Conservation (phyloP, 2,888 invertebrate species). For the Parnassius orleans region DNA sequence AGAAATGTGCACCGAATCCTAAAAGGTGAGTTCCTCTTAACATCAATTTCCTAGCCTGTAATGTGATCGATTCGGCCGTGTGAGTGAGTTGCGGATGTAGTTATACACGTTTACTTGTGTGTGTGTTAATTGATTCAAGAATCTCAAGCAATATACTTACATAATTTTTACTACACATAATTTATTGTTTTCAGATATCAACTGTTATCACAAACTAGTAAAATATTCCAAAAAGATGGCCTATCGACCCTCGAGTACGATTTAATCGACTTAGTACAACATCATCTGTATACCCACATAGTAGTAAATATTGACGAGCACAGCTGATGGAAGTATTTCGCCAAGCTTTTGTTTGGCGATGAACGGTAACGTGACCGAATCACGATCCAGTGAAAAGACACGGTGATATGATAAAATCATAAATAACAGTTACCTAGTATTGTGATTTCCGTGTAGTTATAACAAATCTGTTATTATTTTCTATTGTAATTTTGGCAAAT, state of each 20-base stretch:
- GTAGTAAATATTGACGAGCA: slow-evolving; percentile 87
- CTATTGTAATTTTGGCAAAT: too few species aligned
- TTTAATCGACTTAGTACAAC: slow-evolving; percentile 83
- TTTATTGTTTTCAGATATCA: slow-evolving; percentile 85
- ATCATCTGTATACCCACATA: slow-evolving; percentile 91
- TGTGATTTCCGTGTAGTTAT: slow-evolving; percentile 12
- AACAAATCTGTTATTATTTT: background rate
- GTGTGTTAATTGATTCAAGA: too few species aligned
- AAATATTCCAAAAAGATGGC: slow-evolving; percentile 92
- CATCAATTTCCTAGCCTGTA: too few species aligned
- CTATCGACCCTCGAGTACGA: slow-evolving; percentile 91
- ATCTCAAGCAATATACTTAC: too few species aligned
- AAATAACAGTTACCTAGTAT: slow-evolving; percentile 20
- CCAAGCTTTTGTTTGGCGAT: slow-evolving; percentile 78
- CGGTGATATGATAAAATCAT: slow-evolving; percentile 1
- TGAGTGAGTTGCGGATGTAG: too few species aligned
- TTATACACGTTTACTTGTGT: too few species aligned
- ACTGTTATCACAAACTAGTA: slow-evolving; percentile 90
- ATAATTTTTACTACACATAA: background rate
- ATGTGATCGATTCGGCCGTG: too few species aligned
- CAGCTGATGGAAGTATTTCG: slow-evolving; percentile 85
- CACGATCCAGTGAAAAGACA: slow-evolving; percentile 6
- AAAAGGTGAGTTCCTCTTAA: slow-evolving; percentile 82
- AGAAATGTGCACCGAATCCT: slow-evolving; percentile 93
- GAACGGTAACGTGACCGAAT: slow-evolving; percentile 51